A percentile compares a stretch with the other conserved stretches of the same genome.
Evolutionary conservation across 2,888 invertebrate species (phyloP).

Genomic region (Oligia fasciuncula): DNA sequence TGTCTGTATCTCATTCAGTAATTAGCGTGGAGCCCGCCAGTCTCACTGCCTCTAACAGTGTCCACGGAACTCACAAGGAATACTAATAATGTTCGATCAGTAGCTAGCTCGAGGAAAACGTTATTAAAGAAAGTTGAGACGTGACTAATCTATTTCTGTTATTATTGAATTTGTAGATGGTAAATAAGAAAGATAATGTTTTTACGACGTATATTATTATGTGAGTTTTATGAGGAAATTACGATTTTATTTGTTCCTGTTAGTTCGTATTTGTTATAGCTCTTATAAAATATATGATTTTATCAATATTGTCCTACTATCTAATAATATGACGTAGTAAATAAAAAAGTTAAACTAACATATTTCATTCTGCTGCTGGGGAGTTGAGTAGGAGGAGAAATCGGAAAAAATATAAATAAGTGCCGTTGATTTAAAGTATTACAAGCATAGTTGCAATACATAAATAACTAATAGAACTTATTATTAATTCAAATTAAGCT

Average conservation of each 20-base stretch:
- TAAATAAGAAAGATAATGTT: conserved; percentile 31
- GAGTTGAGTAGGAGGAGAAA: neutral
- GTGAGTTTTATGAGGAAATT: no score
- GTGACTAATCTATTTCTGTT: neutral
- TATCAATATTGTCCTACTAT: neutral
- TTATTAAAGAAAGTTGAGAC: conserved; percentile 16
- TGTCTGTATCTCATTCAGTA: neutral
- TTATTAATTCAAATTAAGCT: neutral
- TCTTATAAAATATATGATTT: neutral
- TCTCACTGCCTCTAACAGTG: neutral
- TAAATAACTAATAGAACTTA: neutral
- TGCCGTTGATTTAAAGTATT: neutral
- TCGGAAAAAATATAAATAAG: neutral
- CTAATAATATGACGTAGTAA: neutral
- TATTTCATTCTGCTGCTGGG: neutral
- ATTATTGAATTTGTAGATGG: conserved; percentile 12
- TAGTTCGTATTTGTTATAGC: neutral
- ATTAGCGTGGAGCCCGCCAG: conserved; percentile 10
- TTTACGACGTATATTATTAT: neutral
- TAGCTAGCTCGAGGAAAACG: neutral
- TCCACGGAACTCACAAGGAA: conserved; percentile 13
- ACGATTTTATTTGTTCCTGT: conserved; percentile 27
- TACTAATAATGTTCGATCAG: conserved; percentile 6
- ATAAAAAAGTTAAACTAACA: neutral
- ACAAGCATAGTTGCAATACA: neutral